phyloP scores from a whole-genome alignment of 2,113 vertebrate species.

The Pomatorhinus ruficollis region DNA sequence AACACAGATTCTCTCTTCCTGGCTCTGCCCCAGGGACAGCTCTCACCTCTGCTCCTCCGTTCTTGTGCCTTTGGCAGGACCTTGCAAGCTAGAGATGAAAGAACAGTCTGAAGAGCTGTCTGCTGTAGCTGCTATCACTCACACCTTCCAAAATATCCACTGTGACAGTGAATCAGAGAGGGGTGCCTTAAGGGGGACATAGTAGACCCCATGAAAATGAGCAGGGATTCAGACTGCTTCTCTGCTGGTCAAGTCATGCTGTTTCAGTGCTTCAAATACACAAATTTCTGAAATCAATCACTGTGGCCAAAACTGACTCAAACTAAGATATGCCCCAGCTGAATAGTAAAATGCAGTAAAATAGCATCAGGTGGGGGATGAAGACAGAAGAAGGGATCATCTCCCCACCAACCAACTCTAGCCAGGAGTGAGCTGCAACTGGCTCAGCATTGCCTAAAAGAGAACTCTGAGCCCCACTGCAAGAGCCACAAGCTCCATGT shows the following conservation, averaged over 20 bases:
- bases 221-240: background rate
- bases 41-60: background rate
- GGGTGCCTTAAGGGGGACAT: background rate
- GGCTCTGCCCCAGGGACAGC: background rate
- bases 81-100: background rate
- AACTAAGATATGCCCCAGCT: background rate
- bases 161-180: background rate
- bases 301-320: background rate
- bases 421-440: background rate
- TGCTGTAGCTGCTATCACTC: background rate
- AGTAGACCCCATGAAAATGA: background rate
- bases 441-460: background rate
- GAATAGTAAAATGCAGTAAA: background rate
- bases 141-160: background rate
- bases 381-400: background rate
- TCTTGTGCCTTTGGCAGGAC: background rate
- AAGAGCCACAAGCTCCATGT: accelerated
- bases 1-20: background rate
- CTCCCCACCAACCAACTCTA: background rate
- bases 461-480: background rate
- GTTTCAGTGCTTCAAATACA: background rate
- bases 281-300: background rate
- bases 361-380: background rate
- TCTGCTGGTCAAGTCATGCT: background rate
- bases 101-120: background rate